phyloP scores from a whole-genome alignment of 2,797 vertebrate genomes.

The Tamandua tetradactyla region DNA sequence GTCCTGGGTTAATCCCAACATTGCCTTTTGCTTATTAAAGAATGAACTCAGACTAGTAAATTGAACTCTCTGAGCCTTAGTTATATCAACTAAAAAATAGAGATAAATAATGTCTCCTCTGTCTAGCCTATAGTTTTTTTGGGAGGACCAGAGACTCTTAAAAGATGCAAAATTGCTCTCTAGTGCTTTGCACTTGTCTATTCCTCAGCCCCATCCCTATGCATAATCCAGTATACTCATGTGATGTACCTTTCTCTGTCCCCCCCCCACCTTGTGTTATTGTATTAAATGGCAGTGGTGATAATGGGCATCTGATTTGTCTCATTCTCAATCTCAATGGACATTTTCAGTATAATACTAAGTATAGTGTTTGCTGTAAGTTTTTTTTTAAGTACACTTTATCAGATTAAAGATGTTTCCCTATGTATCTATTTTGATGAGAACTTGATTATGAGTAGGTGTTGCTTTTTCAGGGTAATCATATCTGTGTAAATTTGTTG shows the following conservation, averaged over 20 bases:
- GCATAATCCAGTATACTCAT: not conserved
- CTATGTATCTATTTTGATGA: conserved; percentile 31
- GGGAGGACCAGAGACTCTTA: not conserved
- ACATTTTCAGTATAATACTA: not conserved
- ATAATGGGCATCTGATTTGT: not conserved
- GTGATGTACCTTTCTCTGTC: not conserved
- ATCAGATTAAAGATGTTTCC: conserved; percentile 3
- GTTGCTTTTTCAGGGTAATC: not conserved
- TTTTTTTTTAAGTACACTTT: not conserved
- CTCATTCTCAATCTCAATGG: not conserved
- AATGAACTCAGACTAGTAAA: conserved; percentile 1
- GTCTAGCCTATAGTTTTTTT: conserved; percentile 7
- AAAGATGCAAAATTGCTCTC: not conserved
- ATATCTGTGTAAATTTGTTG: not conserved
- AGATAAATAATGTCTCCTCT: conserved; percentile 22
- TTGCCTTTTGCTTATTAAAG: conserved; percentile 57
- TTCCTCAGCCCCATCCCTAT: too few relatives aligned
- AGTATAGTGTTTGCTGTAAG: not conserved
- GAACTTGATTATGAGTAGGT: not conserved
- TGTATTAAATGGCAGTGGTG: not conserved
- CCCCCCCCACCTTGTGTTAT: not conserved
- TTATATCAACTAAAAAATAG: conserved; percentile 19
- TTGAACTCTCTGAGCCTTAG: conserved; percentile 26
- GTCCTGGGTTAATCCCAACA: not conserved
- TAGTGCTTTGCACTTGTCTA: conserved; percentile 37